Percentiles rank a stretch among this genome's conserved stretches.
Evolutionary conservation across 2,113 vertebrate genomes (phyloP).

Genomic region (Arvicanthis niloticus): DNA sequence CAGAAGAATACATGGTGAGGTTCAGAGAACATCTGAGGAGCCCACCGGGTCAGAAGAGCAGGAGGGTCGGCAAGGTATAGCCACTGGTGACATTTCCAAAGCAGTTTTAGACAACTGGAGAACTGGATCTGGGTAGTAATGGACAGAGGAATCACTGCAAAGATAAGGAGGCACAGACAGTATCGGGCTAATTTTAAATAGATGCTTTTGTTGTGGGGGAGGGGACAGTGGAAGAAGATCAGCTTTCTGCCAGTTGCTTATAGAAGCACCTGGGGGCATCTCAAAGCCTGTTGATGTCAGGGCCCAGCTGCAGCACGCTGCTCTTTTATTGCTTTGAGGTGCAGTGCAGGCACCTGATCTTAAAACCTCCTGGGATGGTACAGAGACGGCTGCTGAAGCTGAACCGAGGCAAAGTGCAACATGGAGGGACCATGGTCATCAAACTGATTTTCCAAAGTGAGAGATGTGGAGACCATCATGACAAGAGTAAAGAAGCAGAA

Average conservation of each 20-base stretch:
- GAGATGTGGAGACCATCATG: background rate
- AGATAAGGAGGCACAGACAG: background rate
- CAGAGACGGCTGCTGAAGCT: background rate
- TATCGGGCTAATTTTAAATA: background rate
- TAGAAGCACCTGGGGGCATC: background rate
- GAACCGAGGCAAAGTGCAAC: background rate
- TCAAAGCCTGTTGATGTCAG: background rate
- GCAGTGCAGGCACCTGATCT: background rate
- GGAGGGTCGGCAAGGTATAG: fast-evolving
- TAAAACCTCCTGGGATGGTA: background rate
- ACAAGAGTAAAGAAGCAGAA: background rate
- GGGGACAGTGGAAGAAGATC: background rate
- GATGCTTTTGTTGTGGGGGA: background rate
- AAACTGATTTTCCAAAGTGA: background rate
- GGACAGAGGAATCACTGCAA: background rate
- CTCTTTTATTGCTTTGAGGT: background rate
- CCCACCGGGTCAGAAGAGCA: background rate
- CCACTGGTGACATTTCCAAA: background rate
- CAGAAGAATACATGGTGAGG: fast-evolving
- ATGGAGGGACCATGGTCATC: background rate
- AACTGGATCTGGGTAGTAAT: background rate
- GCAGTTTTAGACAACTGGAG: background rate
- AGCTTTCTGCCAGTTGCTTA: background rate
- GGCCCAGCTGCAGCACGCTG: fast-evolving
- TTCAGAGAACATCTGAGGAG: background rate